Percentiles rank a stretch among this genome's conserved stretches.
phyloP scores from a whole-genome alignment of 2,113 vertebrate genomes.

The Callionymus lyra region DNA sequence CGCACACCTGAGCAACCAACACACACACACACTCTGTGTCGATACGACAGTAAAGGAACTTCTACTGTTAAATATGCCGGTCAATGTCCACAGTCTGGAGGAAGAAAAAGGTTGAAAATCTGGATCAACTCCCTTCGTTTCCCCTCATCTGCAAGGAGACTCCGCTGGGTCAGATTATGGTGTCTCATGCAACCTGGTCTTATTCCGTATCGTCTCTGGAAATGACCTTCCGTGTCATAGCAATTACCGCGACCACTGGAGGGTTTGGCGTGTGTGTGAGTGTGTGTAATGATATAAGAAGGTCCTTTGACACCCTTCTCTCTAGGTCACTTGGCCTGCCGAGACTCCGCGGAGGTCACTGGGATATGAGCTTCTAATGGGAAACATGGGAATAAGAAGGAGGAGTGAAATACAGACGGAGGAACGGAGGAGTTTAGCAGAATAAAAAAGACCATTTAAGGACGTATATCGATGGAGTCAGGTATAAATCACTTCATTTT shows the following conservation, averaged over 20 bases:
- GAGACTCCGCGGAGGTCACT: constrained; percentile 53
- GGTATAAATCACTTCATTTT: constrained; percentile 13
- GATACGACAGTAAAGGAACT: constrained; percentile 23
- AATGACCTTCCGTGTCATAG: constrained; percentile 56
- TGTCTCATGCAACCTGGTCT: constrained; percentile 43
- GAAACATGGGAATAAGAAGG: constrained; percentile 33
- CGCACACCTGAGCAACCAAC: constrained; percentile 13
- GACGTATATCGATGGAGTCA: constrained; percentile 3
- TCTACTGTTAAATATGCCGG: not conserved
- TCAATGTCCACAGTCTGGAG: too few species aligned
- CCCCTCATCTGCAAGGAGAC: too few species aligned
- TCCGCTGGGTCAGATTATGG: constrained; percentile 36
- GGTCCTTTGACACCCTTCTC: constrained; percentile 44
- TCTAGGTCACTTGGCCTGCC: constrained; percentile 53
- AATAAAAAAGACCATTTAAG: not conserved
- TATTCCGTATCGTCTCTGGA: constrained; percentile 49
- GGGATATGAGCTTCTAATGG: constrained; percentile 51
- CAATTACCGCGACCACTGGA: constrained; percentile 53
- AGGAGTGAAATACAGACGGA: not conserved
- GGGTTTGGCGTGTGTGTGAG: constrained; percentile 25
- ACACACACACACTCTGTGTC: constrained; percentile 22
- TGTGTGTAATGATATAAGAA: constrained; percentile 49
- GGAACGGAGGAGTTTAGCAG: not conserved
- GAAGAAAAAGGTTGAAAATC: too few species aligned
- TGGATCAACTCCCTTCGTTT: too few species aligned